Evolutionary conservation across 2,113 vertebrate genomes (phyloP).

Genomic region (Oophaga pumilio): DNA sequence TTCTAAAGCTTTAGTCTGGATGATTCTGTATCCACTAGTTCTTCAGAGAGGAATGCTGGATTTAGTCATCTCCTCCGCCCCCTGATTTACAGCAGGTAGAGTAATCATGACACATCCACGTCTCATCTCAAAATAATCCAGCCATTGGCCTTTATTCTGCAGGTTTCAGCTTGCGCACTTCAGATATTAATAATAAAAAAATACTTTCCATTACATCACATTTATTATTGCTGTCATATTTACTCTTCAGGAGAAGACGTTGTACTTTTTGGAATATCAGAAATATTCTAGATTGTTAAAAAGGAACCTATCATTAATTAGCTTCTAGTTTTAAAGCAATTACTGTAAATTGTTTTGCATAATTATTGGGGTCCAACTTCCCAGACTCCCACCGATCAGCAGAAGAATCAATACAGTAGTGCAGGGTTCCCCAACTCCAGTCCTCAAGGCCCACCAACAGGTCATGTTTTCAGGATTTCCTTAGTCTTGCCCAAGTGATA

Average conservation of each 20-base stretch:
- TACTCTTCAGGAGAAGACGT: neutral
- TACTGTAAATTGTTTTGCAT: neutral
- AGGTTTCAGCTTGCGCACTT: conserved; percentile 22
- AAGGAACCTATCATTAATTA: neutral
- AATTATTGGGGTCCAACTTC: neutral
- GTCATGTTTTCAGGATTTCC: too few relatives aligned
- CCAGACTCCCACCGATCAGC: neutral
- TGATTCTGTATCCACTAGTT: neutral
- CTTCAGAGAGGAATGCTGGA: neutral
- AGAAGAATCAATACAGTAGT: neutral
- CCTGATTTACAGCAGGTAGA: conserved; percentile 29
- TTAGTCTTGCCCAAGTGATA: too few relatives aligned
- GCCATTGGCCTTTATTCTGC: neutral
- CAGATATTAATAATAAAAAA: conserved; percentile 2
- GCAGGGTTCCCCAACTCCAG: too few relatives aligned
- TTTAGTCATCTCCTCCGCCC: neutral
- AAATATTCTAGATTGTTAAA: neutral
- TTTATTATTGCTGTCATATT: conserved; percentile 6
- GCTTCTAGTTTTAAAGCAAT: neutral
- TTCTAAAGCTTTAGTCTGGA: neutral
- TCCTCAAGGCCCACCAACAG: too few relatives aligned
- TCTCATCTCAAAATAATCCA: conserved; percentile 8
- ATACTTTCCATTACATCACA: conserved; percentile 14
- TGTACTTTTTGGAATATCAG: neutral
- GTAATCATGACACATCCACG: conserved; percentile 20